A percentile compares a stretch with the other conserved stretches of the same genome.
Conservation (phyloP, 2,888 invertebrate genomes). For the Odontomyia ornata region DNA sequence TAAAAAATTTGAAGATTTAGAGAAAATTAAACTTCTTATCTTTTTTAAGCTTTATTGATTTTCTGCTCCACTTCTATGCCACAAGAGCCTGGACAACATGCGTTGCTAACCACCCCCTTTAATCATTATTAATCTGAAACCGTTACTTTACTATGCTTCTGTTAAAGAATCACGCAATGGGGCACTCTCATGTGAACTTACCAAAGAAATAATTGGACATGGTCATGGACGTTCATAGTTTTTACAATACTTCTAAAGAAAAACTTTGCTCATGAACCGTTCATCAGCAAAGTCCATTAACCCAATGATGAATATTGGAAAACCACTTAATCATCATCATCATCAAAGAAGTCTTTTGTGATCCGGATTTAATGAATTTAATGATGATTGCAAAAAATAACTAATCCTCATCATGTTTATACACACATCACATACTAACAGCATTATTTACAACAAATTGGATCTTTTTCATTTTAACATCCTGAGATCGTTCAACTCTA, state of each 20-base stretch:
- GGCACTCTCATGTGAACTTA: neutral
- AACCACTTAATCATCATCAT: slow-evolving; percentile 4
- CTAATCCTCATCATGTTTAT: neutral
- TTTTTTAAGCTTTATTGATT: too few species aligned
- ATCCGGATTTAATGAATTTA: neutral
- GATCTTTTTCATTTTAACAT: neutral
- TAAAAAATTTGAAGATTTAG: too few species aligned
- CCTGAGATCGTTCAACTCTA: slow-evolving; percentile 21
- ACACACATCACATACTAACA: neutral
- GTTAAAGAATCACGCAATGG: too few species aligned
- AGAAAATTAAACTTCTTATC: too few species aligned
- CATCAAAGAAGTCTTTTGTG: neutral
- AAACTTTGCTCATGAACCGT: neutral
- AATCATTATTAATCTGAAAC: too few species aligned
- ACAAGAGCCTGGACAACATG: too few species aligned
- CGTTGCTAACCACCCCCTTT: too few species aligned
- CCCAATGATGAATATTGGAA: neutral
- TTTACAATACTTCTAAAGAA: neutral
- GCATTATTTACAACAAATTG: neutral
- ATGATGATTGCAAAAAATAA: slow-evolving; percentile 12
- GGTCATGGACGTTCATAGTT: neutral
- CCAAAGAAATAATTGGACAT: neutral
- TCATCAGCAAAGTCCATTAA: slow-evolving; percentile 13
- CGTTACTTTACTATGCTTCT: too few species aligned
- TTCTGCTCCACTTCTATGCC: too few species aligned